Evolutionary conservation across 1,140 invertebrate species (phyloP).

Genomic region (Stegodyphus dumicola): DNA sequence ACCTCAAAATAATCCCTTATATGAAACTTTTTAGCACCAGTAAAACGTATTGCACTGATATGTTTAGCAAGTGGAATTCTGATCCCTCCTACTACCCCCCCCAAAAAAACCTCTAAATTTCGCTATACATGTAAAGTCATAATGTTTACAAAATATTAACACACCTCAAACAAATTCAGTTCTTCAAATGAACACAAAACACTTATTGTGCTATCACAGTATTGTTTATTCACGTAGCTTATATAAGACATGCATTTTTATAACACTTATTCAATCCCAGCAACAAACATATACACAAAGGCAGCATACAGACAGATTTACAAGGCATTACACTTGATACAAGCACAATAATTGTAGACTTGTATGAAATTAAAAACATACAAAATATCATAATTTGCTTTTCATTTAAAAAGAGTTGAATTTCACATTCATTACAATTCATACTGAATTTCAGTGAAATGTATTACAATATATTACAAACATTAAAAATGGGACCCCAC

Average conservation of each 20-base stretch:
- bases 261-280: constrained; percentile 46
- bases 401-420: background rate
- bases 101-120: too few species aligned
- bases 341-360: constrained; percentile 28
- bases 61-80: too few species aligned
- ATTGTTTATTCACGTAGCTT: constrained; percentile 57
- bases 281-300: constrained; percentile 54
- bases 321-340: constrained; percentile 46
- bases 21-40: too few species aligned
- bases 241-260: constrained; percentile 36
- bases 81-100: too few species aligned
- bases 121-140: too few species aligned
- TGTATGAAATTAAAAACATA: constrained; percentile 49
- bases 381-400: constrained; percentile 50
- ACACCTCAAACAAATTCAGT: too few species aligned
- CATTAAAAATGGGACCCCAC: constrained; percentile 39
- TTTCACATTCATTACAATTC: too few species aligned
- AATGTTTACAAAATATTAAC: too few species aligned
- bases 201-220: constrained; percentile 41
- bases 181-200: too few species aligned
- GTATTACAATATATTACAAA: constrained; percentile 22
- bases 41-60: too few species aligned
- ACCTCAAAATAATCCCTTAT: too few species aligned
- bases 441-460: too few species aligned
- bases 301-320: constrained; percentile 57